Evolutionary conservation across 2,888 invertebrate genomes (phyloP).

Genomic region (Tridacna gigas): DNA sequence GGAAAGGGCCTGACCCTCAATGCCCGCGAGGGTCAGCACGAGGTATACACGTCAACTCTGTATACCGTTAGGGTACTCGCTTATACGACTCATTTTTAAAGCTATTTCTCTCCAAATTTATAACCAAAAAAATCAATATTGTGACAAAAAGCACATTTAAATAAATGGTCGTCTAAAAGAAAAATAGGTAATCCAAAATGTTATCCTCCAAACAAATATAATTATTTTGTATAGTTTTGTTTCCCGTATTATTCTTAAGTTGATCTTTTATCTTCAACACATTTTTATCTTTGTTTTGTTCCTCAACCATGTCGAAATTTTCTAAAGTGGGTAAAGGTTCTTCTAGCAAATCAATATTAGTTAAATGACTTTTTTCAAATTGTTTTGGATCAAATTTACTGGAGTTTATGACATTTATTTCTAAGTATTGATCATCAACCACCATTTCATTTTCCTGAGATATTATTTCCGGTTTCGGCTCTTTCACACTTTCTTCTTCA

Average conservation of each 20-base stretch:
- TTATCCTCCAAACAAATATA: neutral
- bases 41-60: too few species aligned
- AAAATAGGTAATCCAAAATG: too few species aligned
- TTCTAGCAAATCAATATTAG: neutral
- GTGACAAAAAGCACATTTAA: too few species aligned
- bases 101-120: too few species aligned
- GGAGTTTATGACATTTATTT: neutral
- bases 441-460: neutral
- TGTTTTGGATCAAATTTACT: neutral
- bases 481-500: too few species aligned
- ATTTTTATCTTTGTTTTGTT: constrained; percentile 4
- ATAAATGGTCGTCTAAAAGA: too few species aligned
- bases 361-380: neutral
- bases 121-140: too few species aligned
- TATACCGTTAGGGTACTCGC: too few species aligned
- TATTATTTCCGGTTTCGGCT: neutral
- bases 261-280: neutral
- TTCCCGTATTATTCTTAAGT: neutral
- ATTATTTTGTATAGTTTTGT: neutral
- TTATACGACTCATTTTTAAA: too few species aligned
- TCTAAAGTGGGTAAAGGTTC: neutral
- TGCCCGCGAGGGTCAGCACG: too few species aligned
- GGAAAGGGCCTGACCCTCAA: too few species aligned
- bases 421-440: neutral
- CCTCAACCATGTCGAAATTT: neutral